Base-by-base conservation (phyloP, 2,888 invertebrate species). In the Hecatera dysodea region DNA sequence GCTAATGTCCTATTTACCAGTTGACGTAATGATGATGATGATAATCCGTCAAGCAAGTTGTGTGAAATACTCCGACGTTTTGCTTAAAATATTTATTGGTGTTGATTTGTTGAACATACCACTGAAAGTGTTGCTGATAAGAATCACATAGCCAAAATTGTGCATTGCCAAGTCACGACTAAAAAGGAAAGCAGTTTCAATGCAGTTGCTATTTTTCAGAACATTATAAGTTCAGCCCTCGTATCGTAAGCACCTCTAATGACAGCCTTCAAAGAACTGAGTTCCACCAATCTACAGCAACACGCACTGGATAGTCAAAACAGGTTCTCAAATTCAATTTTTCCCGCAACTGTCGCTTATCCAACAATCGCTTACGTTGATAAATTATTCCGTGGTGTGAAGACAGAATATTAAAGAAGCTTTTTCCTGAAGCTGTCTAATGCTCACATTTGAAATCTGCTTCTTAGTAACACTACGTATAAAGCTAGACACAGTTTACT, bases 1-100 rank as follows among this genome's bases (percentile, higher is more conserved):
- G 50, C 72, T 72, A 74, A 74, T 79, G 79, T 79, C 39, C 74
- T 70, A 61, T 69, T 77, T 44, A 52, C 50, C 12, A 24, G 48
- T 39, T 53, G 73, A 64, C 72, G 48, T 78, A 67, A 81, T 81
- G 60, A 70, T 78, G 75, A 76, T 75, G 76, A 55, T 59, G 60
- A 61, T 36, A 76, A 80, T 64, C 62, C 27, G 39, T 80, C 68
- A 80, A 53, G 61, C 19, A 15, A 27, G 29, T 5, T 15, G 29
- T 72, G 39, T 70, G 59, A 74, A 78, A 78, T 29, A 44, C 33
- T 61, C 55, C 46, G 71, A 50, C 42, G 29, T 75, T 46, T 46
- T 71, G 19, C 36, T n/a, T 22, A 44, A 44, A 4, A 15, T 50
- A 39, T 22, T 48, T 36, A 50, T 52, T 22, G 15, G 12, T 4